These are phyloP conservation scores for Campoletis raptor DNA, from an alignment of 2,888 invertebrate species.

Conservation along the genomic window DNA sequence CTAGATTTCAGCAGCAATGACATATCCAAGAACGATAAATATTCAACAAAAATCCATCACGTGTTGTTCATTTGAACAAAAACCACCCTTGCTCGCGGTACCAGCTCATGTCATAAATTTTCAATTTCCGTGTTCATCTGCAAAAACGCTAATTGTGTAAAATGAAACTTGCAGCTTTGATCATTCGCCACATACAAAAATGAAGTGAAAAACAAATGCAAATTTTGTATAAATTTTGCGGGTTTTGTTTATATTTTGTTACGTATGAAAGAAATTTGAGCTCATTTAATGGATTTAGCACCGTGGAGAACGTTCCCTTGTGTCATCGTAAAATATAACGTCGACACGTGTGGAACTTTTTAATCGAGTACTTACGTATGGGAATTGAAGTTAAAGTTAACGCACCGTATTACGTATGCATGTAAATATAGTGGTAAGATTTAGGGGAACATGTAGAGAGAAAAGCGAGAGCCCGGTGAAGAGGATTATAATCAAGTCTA, in stretches of 20 bases:
- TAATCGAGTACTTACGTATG: conserved; percentile 77
- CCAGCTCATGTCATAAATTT: background rate
- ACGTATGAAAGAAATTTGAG: background rate
- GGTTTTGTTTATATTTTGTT: background rate
- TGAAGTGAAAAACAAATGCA: background rate
- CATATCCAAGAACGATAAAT: background rate
- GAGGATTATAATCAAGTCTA: conserved; percentile 80
- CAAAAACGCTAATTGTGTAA: too few species aligned
- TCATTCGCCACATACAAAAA: background rate
- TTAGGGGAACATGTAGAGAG: background rate
- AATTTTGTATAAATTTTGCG: background rate
- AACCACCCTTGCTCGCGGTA: background rate
- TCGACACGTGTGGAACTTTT: conserved; percentile 77
- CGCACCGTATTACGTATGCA: conserved; percentile 51
- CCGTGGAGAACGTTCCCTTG: background rate
- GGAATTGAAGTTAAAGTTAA: conserved; percentile 69
- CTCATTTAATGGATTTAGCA: conserved; percentile 21
- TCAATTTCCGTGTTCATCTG: too few species aligned
- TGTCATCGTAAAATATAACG: background rate
- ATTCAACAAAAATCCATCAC: too few species aligned
- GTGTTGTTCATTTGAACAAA: background rate
- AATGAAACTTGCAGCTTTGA: background rate
- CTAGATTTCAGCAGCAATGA: background rate
- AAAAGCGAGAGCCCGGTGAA: background rate
- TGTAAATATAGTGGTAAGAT: conserved; percentile 27